Conservation (phyloP, 2,113 vertebrate species). For the Gopherus evgoodei region DNA sequence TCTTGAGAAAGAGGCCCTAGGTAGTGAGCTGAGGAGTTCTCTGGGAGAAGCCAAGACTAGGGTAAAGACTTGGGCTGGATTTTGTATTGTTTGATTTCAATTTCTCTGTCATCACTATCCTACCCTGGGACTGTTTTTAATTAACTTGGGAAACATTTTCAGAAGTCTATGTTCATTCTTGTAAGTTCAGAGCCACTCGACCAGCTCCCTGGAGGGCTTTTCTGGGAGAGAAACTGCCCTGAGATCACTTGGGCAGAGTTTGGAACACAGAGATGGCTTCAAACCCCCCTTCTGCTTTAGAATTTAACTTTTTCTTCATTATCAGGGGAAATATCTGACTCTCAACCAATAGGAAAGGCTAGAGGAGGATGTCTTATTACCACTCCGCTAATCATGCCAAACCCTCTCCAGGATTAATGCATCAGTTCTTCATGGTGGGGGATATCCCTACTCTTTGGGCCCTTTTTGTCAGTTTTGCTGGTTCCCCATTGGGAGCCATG, state of each 20-base stretch:
- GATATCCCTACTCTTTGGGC: too few species aligned
- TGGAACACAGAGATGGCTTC: neutral
- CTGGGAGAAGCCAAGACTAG: neutral
- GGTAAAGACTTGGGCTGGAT: neutral
- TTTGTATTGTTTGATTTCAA: neutral
- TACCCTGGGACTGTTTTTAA: neutral
- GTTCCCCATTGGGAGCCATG: too few species aligned
- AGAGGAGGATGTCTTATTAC: neutral
- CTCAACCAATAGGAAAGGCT: neutral
- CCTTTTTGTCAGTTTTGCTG: too few species aligned
- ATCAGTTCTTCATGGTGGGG: neutral
- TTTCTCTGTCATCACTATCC: neutral
- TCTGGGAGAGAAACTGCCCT: neutral
- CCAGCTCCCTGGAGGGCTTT: neutral
- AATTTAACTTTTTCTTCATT: neutral
- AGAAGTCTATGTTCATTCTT: neutral
- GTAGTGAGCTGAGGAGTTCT: neutral
- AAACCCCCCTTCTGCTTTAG: neutral
- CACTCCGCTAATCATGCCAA: neutral
- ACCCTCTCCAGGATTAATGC: neutral
- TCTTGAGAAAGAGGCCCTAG: neutral
- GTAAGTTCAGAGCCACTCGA: neutral
- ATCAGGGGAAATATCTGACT: neutral
- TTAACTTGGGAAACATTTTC: neutral
- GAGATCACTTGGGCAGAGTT: neutral